Evolutionary conservation across 2,113 vertebrate genomes (phyloP), one percentile per base, ranked within the genome.

Genomic region (Solea solea): DNA sequence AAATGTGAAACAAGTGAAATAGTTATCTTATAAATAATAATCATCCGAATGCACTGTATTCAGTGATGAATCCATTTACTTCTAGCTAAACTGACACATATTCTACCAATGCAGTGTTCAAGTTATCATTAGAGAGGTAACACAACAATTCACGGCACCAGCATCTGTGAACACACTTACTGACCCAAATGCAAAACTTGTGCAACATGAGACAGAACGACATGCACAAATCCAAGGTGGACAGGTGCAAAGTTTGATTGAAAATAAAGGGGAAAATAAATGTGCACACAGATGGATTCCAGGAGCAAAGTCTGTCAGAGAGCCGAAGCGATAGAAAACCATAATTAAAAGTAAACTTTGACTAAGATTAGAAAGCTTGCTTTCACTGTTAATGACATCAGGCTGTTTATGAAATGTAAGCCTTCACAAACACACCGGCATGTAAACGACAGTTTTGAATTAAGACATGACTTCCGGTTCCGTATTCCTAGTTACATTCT

Each of bases 271-370:
- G 4, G 8, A 5, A 16, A 39, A 34, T 11, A 51, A 72, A 83
- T 84, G 50, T 66, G 65, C 78, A 62, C 76, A 69, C 85, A 90
- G 87, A 89, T 88, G 87, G 90, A 84, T 69, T 85, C 80, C 27
- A 11, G 51, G 48, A 6, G 78, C 51, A 7, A 41, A 79, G 82
- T 81, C 82, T 85, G 78, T 39, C 1, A 46, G 81, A 78, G 80
- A 80, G 84, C 72, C 7, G 0, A 57, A 76, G 83, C 76, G 74
- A 80, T 81, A 78, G 86, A 87, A 62, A 89, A 84, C 83, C 85
- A 61, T 90, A 90, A 90, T 91, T 90, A 90, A 90, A 91, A 91
- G 80, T 89, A 90, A 89, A 90, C 90, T 89, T 90, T 90, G 83
- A 74, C 69, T 16, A 65, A 86, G 88, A 88, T 89, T 84, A 84